Percentiles rank a stretch among this genome's conserved stretches.
These are phyloP conservation scores for Diplazon laetatorius DNA, from an alignment of 2,888 invertebrate genomes.

Conservation along the genomic window DNA sequence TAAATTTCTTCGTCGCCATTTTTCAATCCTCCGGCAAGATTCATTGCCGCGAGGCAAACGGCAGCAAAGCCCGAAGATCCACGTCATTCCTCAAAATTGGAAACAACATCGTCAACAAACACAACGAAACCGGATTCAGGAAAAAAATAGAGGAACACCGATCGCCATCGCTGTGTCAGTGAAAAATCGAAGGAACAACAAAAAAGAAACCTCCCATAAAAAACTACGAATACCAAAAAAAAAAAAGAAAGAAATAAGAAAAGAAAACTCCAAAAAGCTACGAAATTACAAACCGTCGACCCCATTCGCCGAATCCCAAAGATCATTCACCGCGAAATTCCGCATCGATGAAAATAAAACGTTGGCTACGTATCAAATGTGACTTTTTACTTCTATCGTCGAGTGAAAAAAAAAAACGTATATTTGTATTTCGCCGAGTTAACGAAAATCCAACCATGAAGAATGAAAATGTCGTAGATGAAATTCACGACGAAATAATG, in stretches of 20 bases:
- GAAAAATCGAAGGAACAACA: constrained; percentile 2
- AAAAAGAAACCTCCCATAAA: too few species aligned
- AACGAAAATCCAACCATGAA: too few species aligned
- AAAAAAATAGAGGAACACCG: constrained; percentile 22
- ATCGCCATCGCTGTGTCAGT: not conserved
- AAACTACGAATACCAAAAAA: too few species aligned
- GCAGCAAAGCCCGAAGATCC: too few species aligned
- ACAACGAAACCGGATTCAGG: constrained; percentile 2
- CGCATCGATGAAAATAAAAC: not conserved
- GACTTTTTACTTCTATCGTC: not conserved
- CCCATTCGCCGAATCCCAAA: constrained; percentile 19
- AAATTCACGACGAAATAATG: too few species aligned
- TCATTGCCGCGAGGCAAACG: too few species aligned
- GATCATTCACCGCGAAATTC: not conserved
- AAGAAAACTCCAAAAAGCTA: constrained; percentile 18
- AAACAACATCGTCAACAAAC: constrained; percentile 49
- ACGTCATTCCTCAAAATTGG: constrained; percentile 27
- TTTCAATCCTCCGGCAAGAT: too few species aligned
- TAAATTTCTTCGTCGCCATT: not conserved
- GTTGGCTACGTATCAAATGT: not conserved
- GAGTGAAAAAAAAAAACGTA: not conserved
- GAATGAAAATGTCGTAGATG: too few species aligned
- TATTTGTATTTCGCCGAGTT: too few species aligned
- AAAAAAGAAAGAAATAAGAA: not conserved
- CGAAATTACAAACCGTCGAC: constrained; percentile 34